Percentiles rank a stretch among this genome's conserved stretches.
Evolutionary conservation across 2,888 invertebrate species (phyloP).

Genomic region (Agriopis leucophaearia): DNA sequence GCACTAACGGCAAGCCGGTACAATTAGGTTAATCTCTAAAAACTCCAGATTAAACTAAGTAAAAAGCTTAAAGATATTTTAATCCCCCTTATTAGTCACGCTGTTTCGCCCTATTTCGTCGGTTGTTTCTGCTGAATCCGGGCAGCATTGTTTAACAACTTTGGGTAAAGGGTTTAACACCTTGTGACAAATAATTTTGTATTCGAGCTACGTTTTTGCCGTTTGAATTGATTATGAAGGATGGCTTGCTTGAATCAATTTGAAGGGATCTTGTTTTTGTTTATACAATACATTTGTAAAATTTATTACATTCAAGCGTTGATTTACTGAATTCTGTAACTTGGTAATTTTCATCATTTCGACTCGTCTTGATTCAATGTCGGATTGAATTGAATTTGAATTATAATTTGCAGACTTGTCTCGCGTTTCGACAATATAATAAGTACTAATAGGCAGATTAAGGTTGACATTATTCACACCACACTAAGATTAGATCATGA

Average conservation of each 20-base stretch:
- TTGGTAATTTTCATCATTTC: constrained; percentile 12
- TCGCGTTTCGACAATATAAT: neutral
- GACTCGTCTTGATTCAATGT: constrained; percentile 3
- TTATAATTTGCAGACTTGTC: constrained; percentile 6
- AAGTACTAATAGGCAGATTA: neutral
- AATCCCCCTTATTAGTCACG: constrained; percentile 64
- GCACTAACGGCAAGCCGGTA: constrained; percentile 54
- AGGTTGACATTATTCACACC: neutral
- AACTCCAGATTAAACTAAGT: constrained; percentile 63
- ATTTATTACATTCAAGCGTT: constrained; percentile 16
- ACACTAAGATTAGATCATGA: neutral
- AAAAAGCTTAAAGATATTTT: constrained; percentile 66
- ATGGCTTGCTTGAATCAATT: constrained; percentile 40
- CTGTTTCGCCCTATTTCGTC: constrained; percentile 54
- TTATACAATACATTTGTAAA: constrained; percentile 20
- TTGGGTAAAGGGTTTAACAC: constrained; percentile 52
- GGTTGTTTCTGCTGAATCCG: constrained; percentile 44
- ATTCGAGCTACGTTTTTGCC: constrained; percentile 44
- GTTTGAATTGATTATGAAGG: constrained; percentile 47
- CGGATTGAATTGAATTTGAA: constrained; percentile 20
- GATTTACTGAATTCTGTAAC: constrained; percentile 18
- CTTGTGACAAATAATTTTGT: constrained; percentile 49
- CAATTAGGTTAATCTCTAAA: constrained; percentile 63
- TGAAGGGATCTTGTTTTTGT: constrained; percentile 29
- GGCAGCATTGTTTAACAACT: constrained; percentile 55